Percentiles rank a stretch among this genome's conserved stretches.
Evolutionary conservation across 1,140 invertebrate genomes (phyloP).

Genomic region (Drosophila nikananu): DNA sequence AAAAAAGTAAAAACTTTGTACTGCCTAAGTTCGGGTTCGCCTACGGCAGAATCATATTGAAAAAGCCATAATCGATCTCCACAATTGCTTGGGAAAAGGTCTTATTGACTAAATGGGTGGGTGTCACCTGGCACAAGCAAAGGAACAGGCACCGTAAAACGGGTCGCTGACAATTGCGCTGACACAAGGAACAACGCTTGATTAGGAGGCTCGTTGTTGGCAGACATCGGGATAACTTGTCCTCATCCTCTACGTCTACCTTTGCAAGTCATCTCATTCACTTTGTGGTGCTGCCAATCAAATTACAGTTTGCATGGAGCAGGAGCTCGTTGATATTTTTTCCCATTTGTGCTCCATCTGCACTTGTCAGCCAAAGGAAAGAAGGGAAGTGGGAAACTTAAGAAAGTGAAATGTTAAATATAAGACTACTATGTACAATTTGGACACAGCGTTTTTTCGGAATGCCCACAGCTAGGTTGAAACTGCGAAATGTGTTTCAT

Average conservation of each 20-base stretch:
- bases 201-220: conserved; percentile 74
- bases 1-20: conserved; percentile 3
- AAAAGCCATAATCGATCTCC: conserved; percentile 69
- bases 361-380: conserved; percentile 67
- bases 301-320: conserved; percentile 70
- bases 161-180: conserved; percentile 53
- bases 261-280: conserved; percentile 11
- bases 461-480: conserved; percentile 50
- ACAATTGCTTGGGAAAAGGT: conserved; percentile 46
- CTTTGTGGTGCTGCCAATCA: conserved; percentile 75
- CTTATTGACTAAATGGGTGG: conserved; percentile 22
- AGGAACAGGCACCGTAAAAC: conserved; percentile 41
- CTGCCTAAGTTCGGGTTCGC: neutral
- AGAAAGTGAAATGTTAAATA: conserved; percentile 45
- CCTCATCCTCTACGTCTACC: neutral
- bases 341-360: conserved; percentile 39
- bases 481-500: conserved; percentile 36
- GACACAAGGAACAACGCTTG: conserved; percentile 81
- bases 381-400: conserved; percentile 33
- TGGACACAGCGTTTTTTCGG: conserved; percentile 43
- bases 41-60: conserved; percentile 22
- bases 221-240: conserved; percentile 51
- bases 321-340: conserved; percentile 7
- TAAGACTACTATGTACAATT: conserved; percentile 36
- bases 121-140: conserved; percentile 19